Base-by-base conservation (phyloP, 1,140 invertebrate genomes). In the Drosophila aff. region DNA sequence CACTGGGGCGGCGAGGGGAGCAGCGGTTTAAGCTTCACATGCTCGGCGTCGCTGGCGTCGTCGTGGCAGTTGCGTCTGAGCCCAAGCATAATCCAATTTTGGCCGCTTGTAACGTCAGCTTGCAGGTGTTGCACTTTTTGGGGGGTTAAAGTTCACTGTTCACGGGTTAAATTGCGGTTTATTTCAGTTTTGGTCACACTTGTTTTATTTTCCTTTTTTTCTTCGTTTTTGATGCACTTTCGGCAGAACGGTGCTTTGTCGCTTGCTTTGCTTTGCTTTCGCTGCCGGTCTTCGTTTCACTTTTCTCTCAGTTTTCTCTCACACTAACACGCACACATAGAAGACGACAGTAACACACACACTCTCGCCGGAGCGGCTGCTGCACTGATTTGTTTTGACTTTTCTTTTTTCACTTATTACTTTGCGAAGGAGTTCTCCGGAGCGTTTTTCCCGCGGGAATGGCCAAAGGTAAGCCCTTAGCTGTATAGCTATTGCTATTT, bases 31-130 rank as follows among this genome's bases (percentile, higher is more conserved):
- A 79, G 75, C 60, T 80, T 91, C 82, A 90, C 86, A 90, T 90
- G 82, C 86, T 91, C 80, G 67, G 47, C 76, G 78, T 63, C 75
- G 71, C 78, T 81, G 65, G 67, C 78, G 66, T 81, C 62, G 79
- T 62, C 64, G 58, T 72, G 52, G 67, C 59, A 62, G 67, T 81
- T 82, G 75, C 72, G 83, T 85, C 80, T 92, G 77, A 76, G 81
- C 83, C 83, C 77, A 77, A 92, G 82, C 86, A 92, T 92, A 92
- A 92, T 92, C 90, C 76, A 92, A 87, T 77, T 79, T 84, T 80
- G 55, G 44, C 57, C 66, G 57, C 61, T 68, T 77, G 38, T 31
- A 68, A 68, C 72, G 66, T 78, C 85, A 85, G 81, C 62, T 90
- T 90, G 75, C 64, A 61, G 49, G 41, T 57, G 53, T 76, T 36